phyloP scores from a whole-genome alignment of 2,113 vertebrate species.

The Anguilla japonica region DNA sequence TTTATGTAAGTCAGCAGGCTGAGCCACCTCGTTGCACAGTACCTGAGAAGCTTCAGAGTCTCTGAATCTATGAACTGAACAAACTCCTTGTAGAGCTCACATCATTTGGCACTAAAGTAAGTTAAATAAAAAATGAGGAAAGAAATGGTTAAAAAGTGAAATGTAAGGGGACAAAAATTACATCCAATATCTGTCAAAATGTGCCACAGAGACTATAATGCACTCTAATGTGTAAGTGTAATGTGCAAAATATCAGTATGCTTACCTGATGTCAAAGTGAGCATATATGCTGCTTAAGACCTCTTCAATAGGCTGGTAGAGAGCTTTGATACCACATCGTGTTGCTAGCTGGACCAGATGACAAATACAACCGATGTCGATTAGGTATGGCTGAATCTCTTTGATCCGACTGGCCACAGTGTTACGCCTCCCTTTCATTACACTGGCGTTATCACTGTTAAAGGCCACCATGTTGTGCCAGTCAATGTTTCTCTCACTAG shows the following conservation, averaged over 20 bases:
- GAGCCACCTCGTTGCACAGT: too few species aligned
- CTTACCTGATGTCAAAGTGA: conserved; percentile 16
- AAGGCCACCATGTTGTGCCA: conserved; percentile 18
- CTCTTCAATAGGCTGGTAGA: conserved; percentile 3
- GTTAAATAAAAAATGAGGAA: too few species aligned
- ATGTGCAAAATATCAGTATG: neutral
- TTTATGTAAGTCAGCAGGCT: too few species aligned
- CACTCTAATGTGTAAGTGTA: too few species aligned
- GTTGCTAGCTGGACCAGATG: conserved; percentile 19
- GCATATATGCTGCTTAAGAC: neutral
- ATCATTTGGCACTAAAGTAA: too few species aligned
- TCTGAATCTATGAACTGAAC: too few species aligned
- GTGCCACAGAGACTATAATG: too few species aligned
- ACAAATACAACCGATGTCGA: conserved; percentile 27
- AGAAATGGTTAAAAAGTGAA: too few species aligned
- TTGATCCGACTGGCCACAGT: conserved; percentile 16
- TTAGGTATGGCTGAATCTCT: conserved; percentile 14
- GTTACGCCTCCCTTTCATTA: conserved; percentile 17
- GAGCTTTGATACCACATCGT: conserved; percentile 18
- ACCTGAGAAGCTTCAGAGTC: too few species aligned
- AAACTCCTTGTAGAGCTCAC: too few species aligned
- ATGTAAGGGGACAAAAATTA: too few species aligned
- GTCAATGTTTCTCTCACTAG: conserved; percentile 18
- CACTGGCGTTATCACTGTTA: conserved; percentile 14
- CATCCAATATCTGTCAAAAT: too few species aligned